A percentile compares a stretch with the other conserved stretches of the same genome.
phyloP scores from a whole-genome alignment of 2,113 vertebrate species.

The Chloropsis hardwickii region DNA sequence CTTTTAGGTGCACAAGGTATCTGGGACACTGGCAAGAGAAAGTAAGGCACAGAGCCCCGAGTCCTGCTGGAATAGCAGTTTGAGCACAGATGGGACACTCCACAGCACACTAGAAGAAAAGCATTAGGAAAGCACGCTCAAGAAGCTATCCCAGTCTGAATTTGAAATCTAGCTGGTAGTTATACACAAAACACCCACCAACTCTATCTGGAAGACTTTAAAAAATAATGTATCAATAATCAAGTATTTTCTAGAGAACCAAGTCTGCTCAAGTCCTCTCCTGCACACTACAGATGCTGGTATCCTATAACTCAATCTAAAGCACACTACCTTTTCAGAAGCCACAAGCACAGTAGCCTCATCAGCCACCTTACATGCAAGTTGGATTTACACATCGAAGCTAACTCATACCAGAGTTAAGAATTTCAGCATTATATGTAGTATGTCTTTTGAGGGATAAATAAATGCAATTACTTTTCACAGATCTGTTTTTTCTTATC shows the following conservation, averaged over 20 bases:
- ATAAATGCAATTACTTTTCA: neutral
- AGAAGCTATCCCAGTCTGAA: neutral
- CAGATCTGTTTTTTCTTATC: neutral
- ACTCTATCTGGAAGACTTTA: neutral
- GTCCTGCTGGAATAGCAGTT: neutral
- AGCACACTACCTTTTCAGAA: neutral
- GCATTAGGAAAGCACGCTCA: no score
- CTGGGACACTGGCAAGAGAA: neutral
- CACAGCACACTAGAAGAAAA: neutral
- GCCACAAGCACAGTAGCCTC: neutral
- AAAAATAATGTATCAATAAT: neutral
- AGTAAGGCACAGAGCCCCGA: neutral
- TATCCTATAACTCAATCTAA: accelerated
- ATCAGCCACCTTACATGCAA: neutral
- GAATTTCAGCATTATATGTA: neutral
- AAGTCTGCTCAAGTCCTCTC: neutral
- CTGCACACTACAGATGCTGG: neutral
- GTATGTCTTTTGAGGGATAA: neutral
- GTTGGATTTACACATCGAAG: neutral
- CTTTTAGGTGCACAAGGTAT: neutral
- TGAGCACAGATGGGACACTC: neutral
- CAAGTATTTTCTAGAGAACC: neutral
- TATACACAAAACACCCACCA: neutral
- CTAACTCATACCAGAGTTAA: neutral
- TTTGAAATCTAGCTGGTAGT: neutral